Evolutionary conservation across 1,140 invertebrate genomes (phyloP).

Genomic region (Episyrphus balteatus): DNA sequence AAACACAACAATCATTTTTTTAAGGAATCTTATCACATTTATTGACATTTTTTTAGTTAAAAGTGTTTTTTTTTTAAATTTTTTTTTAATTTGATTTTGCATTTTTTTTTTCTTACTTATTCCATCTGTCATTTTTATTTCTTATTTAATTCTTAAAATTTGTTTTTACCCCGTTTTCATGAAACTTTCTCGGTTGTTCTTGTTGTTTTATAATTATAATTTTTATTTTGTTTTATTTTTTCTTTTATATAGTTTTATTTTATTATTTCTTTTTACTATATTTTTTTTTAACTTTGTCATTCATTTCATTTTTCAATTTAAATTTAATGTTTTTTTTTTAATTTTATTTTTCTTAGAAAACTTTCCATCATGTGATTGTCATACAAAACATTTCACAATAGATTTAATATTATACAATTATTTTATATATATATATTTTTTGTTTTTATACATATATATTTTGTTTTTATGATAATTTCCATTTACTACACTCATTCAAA

Average conservation of each 20-base stretch:
- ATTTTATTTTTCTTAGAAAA: slow-evolving; percentile 15
- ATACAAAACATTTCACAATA: slow-evolving; percentile 37
- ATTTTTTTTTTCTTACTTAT: slow-evolving; percentile 1
- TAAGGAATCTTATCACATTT: slow-evolving; percentile 39
- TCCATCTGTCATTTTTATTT: too few relatives aligned
- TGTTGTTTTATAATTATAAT: slow-evolving; percentile 1
- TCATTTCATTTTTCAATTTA: too few relatives aligned
- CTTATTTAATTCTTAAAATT: too few relatives aligned
- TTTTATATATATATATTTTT: not conserved
- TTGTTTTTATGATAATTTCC: not conserved
- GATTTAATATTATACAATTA: slow-evolving; percentile 1
- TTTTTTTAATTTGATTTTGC: slow-evolving; percentile 9
- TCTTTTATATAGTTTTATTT: not conserved
- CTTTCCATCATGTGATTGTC: slow-evolving; percentile 37
- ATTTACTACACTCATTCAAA: not conserved
- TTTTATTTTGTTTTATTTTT: not conserved
- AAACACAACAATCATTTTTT: slow-evolving; percentile 1
- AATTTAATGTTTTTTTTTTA: slow-evolving; percentile 1
- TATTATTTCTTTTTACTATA: not conserved
- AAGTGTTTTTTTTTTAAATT: slow-evolving; percentile 10
- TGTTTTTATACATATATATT: not conserved
- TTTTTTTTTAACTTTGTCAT: not conserved
- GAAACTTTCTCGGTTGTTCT: too few relatives aligned
- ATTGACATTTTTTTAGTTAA: slow-evolving; percentile 31
- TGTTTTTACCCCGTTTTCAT: too few relatives aligned